These are phyloP conservation scores for Norana najaformis DNA, from an alignment of 2,888 invertebrate genomes.

Conservation along the genomic window DNA sequence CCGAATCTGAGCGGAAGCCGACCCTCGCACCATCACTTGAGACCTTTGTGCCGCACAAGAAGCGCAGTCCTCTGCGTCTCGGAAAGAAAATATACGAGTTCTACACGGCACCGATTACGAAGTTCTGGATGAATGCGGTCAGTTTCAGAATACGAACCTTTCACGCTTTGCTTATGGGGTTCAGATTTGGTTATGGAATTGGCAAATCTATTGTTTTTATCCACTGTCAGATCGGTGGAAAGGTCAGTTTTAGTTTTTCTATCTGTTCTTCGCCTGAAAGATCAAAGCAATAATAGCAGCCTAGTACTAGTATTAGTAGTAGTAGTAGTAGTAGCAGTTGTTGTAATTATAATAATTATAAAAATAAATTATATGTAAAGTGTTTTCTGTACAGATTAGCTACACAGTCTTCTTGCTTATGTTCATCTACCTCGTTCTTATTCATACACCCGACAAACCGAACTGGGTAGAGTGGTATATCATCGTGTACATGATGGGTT, in stretches of 20 bases:
- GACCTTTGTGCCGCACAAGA: conserved; percentile 36
- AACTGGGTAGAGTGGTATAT: conserved; percentile 88
- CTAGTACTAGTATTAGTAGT: too few species aligned
- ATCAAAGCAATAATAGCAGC: too few species aligned
- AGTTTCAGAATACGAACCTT: conserved; percentile 52
- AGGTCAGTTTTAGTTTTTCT: too few species aligned
- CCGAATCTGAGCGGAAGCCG: neutral
- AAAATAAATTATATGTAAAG: neutral
- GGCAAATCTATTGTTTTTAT: too few species aligned
- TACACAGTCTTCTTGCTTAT: conserved; percentile 72
- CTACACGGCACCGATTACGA: conserved; percentile 97
- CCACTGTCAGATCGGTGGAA: too few species aligned
- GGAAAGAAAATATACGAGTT: conserved; percentile 94
- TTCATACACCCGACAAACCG: conserved; percentile 77
- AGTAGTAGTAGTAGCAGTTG: too few species aligned
- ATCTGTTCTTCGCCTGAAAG: too few species aligned
- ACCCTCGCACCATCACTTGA: neutral
- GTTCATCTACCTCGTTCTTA: conserved; percentile 85
- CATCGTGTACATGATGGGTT: conserved; percentile 84
- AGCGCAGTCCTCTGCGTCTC: conserved; percentile 69
- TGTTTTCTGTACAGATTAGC: conserved; percentile 51
- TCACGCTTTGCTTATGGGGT: too few species aligned
- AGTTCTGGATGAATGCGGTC: conserved; percentile 97
- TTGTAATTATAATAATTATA: neutral
- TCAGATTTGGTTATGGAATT: too few species aligned